These are phyloP conservation scores for Caenorhabditis briggsae DNA, from an alignment of 1,140 invertebrate species.

Conservation along the genomic window DNA sequence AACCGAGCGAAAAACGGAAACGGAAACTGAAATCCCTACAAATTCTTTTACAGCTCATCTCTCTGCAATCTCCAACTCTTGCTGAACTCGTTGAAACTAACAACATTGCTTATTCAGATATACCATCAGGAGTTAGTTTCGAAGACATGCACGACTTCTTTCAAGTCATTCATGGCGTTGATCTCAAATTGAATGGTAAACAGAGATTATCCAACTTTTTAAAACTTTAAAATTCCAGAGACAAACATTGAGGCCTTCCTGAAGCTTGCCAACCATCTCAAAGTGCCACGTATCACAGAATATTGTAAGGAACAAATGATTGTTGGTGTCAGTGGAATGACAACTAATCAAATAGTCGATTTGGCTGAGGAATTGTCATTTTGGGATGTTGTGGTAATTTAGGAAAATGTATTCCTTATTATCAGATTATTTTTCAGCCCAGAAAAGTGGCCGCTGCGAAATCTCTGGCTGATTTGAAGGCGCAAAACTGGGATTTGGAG, in stretches of 20 bases:
- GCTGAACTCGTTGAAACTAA: neutral
- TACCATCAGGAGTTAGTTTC: neutral
- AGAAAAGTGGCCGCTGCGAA: neutral
- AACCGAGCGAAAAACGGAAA: no score
- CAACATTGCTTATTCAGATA: neutral
- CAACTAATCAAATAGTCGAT: neutral
- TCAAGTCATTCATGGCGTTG: constrained; percentile 17
- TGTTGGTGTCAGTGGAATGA: neutral
- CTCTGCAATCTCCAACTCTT: neutral
- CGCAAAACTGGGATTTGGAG: constrained; percentile 11
- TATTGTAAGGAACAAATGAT: constrained; percentile 14
- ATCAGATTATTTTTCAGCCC: neutral
- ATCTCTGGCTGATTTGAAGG: neutral
- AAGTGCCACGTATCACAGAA: constrained; percentile 14
- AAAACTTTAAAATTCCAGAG: neutral
- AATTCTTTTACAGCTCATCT: neutral
- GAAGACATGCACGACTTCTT: neutral
- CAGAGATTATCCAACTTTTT: no score
- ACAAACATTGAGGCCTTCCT: neutral
- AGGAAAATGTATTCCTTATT: neutral
- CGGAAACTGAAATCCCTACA: neutral
- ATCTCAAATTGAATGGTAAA: neutral
- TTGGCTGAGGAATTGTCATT: neutral
- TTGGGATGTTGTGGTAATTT: constrained; percentile 2
- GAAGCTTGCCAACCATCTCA: neutral